Evolutionary conservation across 37 sponge, comb jelly and placozoan species (phyloP), one percentile per base, ranked within the genome.

Genomic region (Bolinopsis microptera): DNA sequence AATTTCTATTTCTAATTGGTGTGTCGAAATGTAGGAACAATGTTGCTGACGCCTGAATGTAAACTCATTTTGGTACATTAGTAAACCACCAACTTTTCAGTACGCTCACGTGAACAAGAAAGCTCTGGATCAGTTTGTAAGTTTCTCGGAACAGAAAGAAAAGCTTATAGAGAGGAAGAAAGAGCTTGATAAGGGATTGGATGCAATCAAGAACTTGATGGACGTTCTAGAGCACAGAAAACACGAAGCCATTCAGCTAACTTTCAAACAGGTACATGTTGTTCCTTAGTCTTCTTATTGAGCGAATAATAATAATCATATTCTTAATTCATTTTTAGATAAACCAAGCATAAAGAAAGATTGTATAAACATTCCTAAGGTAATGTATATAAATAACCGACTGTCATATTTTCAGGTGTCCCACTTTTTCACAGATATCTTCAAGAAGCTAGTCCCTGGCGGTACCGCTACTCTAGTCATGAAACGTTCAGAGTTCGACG

Each of bases 71-170:
- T n/a, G n/a, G n/a, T n/a, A n/a, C n/a, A n/a, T n/a, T n/a, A n/a
- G n/a, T n/a, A n/a, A n/a, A n/a, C n/a, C n/a, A n/a, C n/a, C n/a
- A n/a, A n/a, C 5, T 48, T 48, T 48, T 9, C 80, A 77, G 94
- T 97, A 96, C 93, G 95, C 95, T 28, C 97, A 97, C 76, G 99
- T 98, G 67, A 98, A 98, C 95, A 96, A 97, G 94, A 97, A 96
- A 74, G 99, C 99, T 0, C 69, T 98, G 93, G 99, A 98, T 68
- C 99, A 98, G 95, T 98, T 95, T 94, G 94, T 96, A 31, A 95
- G 94, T 69, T 97, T 98, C 94, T 95, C 97, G 2, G 97, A 98
- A 41, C 95, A 96, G 80, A 95, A 96, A 72, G 98, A 97, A 92
- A 97, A 95, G 92, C 93, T 98, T 67, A 95, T 93, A 9, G 83